Evolutionary conservation across 2,113 vertebrate species (phyloP).

Genomic region (Eublepharis macularius): DNA sequence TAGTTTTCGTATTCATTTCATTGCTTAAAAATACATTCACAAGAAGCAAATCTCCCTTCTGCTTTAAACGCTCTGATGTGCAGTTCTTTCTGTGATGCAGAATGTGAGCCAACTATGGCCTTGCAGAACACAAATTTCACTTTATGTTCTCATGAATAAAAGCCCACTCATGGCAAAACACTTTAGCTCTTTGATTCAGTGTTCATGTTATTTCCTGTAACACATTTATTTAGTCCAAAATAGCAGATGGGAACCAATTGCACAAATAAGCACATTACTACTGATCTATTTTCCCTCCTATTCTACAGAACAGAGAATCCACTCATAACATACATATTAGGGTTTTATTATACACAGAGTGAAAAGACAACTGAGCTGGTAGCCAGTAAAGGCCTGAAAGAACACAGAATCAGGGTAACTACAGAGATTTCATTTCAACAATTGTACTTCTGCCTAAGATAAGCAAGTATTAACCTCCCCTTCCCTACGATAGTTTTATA

Average conservation of each 20-base stretch:
- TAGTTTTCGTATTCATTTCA: background rate
- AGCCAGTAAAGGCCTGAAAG: background rate
- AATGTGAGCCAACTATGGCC: background rate
- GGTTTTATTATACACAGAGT: background rate
- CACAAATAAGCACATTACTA: constrained; percentile 15
- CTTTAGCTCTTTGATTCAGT: constrained; percentile 25
- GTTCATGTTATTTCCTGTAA: background rate
- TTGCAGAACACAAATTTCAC: background rate
- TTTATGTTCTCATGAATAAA: constrained; percentile 26
- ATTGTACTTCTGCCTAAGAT: background rate
- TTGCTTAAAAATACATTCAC: background rate
- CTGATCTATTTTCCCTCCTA: background rate
- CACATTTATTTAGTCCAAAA: constrained; percentile 3
- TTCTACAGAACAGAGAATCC: constrained; percentile 3
- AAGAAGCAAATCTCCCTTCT: background rate
- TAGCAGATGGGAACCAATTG: background rate
- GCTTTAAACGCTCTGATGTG: constrained; percentile 2
- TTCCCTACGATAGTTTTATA: background rate
- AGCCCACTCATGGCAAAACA: background rate
- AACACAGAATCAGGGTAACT: constrained; percentile 7
- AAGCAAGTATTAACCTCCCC: background rate
- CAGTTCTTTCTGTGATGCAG: background rate
- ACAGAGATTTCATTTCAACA: constrained; percentile 1
- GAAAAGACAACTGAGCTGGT: background rate
- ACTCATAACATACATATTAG: background rate